Base-by-base conservation (phyloP, 2,113 vertebrate genomes). In the Entomyzon cyanotis region DNA sequence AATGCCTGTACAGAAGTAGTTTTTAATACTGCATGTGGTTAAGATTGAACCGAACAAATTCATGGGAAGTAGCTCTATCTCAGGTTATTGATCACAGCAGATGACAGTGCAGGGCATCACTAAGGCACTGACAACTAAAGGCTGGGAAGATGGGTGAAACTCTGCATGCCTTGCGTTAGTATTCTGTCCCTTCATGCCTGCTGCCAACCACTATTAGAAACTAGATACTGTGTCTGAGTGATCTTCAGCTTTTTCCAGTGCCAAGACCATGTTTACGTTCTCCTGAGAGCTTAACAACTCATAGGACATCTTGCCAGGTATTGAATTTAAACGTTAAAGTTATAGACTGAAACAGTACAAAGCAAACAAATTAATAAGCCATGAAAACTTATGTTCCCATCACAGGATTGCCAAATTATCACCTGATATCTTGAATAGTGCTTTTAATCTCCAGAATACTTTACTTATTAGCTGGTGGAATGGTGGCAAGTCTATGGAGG, bases 331-430 rank as follows among this genome's bases (percentile, higher is more conserved):
- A 88, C 10, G 11, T 42, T 83, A 60, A 68, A 84, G 58, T 79
- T 84, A 70, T 37, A 90, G 41, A 44, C 39, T 59, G 39, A 84
- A 95, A 77, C 25, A 7, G 70, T 59, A 59, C 39, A 83, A 91
- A 94, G 63, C 47, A 87, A 95, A 82, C 20, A 89, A 92, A 91
- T 62, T 65, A 85, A 87, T 70, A 88, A 88, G 87, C 71, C 93
- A 28, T 63, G 90, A 88, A 94, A 91, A 88, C 18, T 80, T 84
- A 56, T 15, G 56, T 70, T 93, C 39, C 67, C 60, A 80, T 88
- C 5, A 4, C 49, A 80, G 68, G 47, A 85, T 95, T 95, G 85
- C 84, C 93, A 96, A 91, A 94, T 96, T 96, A 93, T 91, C 93
- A 92, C 90, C 82, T 74, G 63, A 24, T 77, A 83, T 94, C 59